Percentiles rank a stretch among this genome's conserved stretches.
Conservation (phyloP, 1,140 invertebrate species). For the Gonioctena quinquepunctata region DNA sequence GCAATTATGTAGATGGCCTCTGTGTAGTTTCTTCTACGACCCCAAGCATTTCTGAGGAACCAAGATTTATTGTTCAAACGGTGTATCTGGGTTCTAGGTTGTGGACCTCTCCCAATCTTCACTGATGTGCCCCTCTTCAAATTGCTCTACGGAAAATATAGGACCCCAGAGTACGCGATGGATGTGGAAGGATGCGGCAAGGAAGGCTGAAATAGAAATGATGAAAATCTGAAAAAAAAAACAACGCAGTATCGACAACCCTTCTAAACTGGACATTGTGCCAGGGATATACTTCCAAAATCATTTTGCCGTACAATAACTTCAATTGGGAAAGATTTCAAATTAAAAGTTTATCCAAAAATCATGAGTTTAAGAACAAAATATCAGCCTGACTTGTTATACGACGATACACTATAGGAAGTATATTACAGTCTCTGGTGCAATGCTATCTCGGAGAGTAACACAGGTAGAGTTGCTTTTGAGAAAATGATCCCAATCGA, state of each 20-base stretch:
- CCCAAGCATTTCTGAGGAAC: slow-evolving; percentile 24
- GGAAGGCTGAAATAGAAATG: slow-evolving; percentile 17
- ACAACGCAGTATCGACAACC: not conserved
- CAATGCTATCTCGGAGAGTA: no score
- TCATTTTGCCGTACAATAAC: no score
- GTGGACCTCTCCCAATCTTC: slow-evolving; percentile 12
- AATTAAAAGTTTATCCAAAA: no score
- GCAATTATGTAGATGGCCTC: slow-evolving; percentile 21
- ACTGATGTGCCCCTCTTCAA: slow-evolving; percentile 23
- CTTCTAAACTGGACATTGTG: slow-evolving; percentile 8
- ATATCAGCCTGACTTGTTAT: no score
- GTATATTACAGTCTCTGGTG: no score
- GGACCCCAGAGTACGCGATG: slow-evolving; percentile 22
- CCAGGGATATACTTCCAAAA: slow-evolving; percentile 6
- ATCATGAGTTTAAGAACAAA: no score
- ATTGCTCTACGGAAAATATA: slow-evolving; percentile 29
- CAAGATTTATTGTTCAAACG: slow-evolving; percentile 22
- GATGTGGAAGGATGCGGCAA: not conserved
- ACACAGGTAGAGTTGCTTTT: no score
- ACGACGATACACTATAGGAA: no score
- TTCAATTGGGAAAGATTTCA: no score
- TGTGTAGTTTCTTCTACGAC: slow-evolving; percentile 20
- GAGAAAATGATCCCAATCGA: no score
- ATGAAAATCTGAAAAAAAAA: slow-evolving; percentile 7
- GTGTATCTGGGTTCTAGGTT: not conserved